Evolutionary conservation across 2,797 vertebrate genomes (phyloP).

Genomic region (Lerista edwardsae): DNA sequence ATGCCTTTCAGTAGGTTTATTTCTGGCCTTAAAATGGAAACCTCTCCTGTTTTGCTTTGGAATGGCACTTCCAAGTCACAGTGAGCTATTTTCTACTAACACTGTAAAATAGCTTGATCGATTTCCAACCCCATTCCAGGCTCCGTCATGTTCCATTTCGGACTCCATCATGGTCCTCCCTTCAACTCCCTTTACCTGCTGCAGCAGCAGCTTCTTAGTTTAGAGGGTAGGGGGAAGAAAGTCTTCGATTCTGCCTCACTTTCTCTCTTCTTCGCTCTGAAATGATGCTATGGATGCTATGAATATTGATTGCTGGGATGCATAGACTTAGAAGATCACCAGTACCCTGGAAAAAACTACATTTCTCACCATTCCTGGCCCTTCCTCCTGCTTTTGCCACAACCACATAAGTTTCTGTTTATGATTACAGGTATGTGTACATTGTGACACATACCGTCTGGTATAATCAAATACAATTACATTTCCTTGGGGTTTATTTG

Average conservation of each 20-base stretch:
- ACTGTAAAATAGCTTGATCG: neutral
- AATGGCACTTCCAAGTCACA: neutral
- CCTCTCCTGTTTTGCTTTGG: neutral
- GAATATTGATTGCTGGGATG: neutral
- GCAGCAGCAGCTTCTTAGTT: too few relatives aligned
- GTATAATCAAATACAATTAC: too few relatives aligned
- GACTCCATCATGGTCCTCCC: too few relatives aligned
- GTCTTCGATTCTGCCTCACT: too few relatives aligned
- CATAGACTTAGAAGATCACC: neutral
- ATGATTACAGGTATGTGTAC: too few relatives aligned
- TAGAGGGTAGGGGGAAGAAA: too few relatives aligned
- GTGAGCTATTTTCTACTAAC: neutral
- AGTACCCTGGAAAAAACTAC: neutral
- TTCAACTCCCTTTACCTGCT: too few relatives aligned
- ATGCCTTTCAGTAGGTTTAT: too few relatives aligned
- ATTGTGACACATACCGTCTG: too few relatives aligned
- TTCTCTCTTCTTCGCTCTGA: neutral
- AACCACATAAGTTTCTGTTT: too few relatives aligned
- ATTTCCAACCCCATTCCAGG: neutral
- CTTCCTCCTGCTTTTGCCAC: neutral
- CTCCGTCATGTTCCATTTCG: neutral
- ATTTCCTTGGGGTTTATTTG: too few relatives aligned
- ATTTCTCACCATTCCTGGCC: neutral
- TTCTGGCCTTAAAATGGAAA: neutral
- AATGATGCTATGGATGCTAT: neutral